Evolutionary conservation across 92 coral and sea anemone genomes (phyloP).

Genomic region (Heliopora coerulea): DNA sequence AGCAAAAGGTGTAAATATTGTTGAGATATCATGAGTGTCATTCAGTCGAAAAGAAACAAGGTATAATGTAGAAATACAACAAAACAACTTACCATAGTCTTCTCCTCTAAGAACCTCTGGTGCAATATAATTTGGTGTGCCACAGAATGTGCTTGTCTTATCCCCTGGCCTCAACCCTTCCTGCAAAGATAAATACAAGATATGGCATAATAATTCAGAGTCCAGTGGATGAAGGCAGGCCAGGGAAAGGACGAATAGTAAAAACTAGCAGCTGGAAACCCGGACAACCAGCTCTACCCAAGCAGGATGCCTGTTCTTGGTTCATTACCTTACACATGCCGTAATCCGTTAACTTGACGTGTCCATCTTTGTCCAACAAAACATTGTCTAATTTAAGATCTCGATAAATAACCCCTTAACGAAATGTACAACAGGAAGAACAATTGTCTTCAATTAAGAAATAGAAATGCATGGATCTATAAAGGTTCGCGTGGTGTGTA

Average conservation of each 20-base stretch:
- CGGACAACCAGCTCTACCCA: not conserved
- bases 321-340: constrained; percentile 95
- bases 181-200: constrained; percentile 44
- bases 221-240: no score
- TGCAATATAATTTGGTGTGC: constrained; percentile 99
- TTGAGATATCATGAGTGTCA: no score
- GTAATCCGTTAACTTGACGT: constrained; percentile 94
- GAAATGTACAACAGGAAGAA: not conserved
- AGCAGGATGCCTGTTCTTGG: no score
- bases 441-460: not conserved
- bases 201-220: not conserved
- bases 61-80: not conserved
- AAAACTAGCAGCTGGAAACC: no score
- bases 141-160: constrained; percentile 95
- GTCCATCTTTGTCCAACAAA: constrained; percentile 95
- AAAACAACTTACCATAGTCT: constrained; percentile 74
- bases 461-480: not conserved
- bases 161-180: constrained; percentile 99
- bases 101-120: constrained; percentile 98
- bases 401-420: constrained; percentile 79
- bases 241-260: no score
- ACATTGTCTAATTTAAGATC: constrained; percentile 95
- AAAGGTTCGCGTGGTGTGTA: no score
- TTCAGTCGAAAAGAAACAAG: not conserved
- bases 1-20: no score